Base-by-base conservation (phyloP, 2,888 invertebrate species). In the Patella depressa region DNA sequence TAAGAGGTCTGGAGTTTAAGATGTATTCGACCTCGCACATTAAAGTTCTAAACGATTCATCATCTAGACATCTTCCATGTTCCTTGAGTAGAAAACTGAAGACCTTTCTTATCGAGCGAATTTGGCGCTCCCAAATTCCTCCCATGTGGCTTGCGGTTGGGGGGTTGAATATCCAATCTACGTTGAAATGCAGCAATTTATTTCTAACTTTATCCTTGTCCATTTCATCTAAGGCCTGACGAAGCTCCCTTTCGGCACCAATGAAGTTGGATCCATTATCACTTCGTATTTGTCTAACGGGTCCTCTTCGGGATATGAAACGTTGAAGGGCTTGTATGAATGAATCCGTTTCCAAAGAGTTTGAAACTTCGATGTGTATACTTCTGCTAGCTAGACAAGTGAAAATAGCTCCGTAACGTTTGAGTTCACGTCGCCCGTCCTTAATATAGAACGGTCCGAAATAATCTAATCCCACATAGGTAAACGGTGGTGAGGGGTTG, bases 331-430 rank as follows among this genome's bases (percentile, higher is more conserved):
- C 53, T 55, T 77, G 77, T 12, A 71, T 29, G 59, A 76, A 78
- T 12, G 78, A 17, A 45, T 57, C 57, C 55, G 79, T 79, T 7
- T 29, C 34, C 24, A 79, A 17, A 7, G 57, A 34, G 24, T 79
- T 24, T 1, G 45, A 5, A 11, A 72, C 34, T 57, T 87, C 87
- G 19, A 88, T 24, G 57, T 88, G 86, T 0, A 86, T 80, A 4
- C 86, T 87, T 70, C 84, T 83, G 29, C 59, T 74, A 15, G 14
- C 17, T 19, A 77, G 14, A 53, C 77, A 78, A 9, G 77, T 75
- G 69, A 76, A 65, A 17, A 77, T 11, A 14, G 34, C 59, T 53
- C 77, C 77, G 19, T 65, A 77, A n/a, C 77, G n/a, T 53, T 77
- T 73, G 1, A 45, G 11, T 54, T 71, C 57, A 12, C 19, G 76